Evolutionary conservation across 2,888 invertebrate species (phyloP).

Genomic region (Macropis europaea): DNA sequence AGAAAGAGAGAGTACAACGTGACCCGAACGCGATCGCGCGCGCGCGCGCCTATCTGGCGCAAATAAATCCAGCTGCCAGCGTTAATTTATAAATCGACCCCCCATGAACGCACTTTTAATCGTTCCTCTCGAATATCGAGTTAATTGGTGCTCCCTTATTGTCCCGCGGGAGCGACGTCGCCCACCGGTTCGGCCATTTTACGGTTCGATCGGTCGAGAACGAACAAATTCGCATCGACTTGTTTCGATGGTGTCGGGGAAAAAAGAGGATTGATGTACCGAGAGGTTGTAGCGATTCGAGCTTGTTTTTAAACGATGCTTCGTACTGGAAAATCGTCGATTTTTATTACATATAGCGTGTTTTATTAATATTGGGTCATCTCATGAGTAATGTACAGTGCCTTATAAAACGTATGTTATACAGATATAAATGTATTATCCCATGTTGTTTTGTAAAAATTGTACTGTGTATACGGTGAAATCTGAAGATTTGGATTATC

Average conservation of each 20-base stretch:
- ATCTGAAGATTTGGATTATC: no score
- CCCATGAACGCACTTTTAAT: not conserved
- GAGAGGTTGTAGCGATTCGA: not conserved
- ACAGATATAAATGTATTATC: no score
- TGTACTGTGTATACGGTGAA: no score
- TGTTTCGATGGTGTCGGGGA: not conserved
- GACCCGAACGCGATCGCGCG: not conserved
- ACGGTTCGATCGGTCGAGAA: conserved; percentile 10
- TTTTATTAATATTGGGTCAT: no score
- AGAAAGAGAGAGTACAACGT: not conserved
- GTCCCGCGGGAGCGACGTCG: not conserved
- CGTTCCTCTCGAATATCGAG: conserved; percentile 10
- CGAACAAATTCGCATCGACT: not conserved
- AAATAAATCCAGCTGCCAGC: no score
- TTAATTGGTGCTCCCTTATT: conserved; percentile 28
- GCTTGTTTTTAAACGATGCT: no score
- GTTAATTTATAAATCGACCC: conserved; percentile 39
- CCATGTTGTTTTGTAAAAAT: no score
- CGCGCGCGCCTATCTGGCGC: no score
- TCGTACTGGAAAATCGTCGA: no score
- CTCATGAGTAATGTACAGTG: no score
- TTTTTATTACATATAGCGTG: no score
- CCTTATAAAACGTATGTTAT: no score
- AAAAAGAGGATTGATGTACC: not conserved
- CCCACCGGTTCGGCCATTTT: conserved; percentile 10